phyloP scores from a whole-genome alignment of 1,140 invertebrate species.

The Heliconius hewitsoni region DNA sequence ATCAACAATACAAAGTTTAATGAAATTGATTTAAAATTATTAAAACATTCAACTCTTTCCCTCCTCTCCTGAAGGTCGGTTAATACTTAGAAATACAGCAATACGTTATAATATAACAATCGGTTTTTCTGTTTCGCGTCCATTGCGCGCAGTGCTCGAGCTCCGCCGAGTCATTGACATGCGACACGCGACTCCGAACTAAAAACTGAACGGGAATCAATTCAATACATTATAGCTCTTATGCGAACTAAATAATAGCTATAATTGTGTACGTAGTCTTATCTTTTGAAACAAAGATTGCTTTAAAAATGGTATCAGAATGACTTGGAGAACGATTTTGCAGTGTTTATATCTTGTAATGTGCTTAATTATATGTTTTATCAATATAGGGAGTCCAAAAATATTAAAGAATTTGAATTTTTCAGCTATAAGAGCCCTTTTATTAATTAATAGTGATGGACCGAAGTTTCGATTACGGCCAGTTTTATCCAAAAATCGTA shows the following conservation, averaged over 20 bases:
- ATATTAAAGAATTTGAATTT: not conserved
- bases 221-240: slow-evolving; percentile 44
- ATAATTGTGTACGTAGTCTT: slow-evolving; percentile 27
- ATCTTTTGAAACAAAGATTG: slow-evolving; percentile 2
- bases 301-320: slow-evolving; percentile 12
- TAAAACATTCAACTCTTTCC: not conserved
- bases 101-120: slow-evolving; percentile 42
- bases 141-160: slow-evolving; percentile 43
- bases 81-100: slow-evolving; percentile 24
- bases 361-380: not conserved
- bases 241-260: slow-evolving; percentile 24
- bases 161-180: slow-evolving; percentile 61
- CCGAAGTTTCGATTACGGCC: too few relatives aligned
- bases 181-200: slow-evolving; percentile 51
- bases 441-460: too few relatives aligned
- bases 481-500: too few relatives aligned
- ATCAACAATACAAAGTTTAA: not conserved
- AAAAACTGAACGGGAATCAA: slow-evolving; percentile 45
- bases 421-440: not conserved
- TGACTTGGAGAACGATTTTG: not conserved
- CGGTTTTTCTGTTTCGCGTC: slow-evolving; percentile 53
- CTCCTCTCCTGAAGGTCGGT: slow-evolving; percentile 16
- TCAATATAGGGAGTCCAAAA: not conserved
- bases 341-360: not conserved
- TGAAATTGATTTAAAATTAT: not conserved